Base-by-base conservation (phyloP, 2,888 invertebrate species). In the Stomorhina lunata region DNA sequence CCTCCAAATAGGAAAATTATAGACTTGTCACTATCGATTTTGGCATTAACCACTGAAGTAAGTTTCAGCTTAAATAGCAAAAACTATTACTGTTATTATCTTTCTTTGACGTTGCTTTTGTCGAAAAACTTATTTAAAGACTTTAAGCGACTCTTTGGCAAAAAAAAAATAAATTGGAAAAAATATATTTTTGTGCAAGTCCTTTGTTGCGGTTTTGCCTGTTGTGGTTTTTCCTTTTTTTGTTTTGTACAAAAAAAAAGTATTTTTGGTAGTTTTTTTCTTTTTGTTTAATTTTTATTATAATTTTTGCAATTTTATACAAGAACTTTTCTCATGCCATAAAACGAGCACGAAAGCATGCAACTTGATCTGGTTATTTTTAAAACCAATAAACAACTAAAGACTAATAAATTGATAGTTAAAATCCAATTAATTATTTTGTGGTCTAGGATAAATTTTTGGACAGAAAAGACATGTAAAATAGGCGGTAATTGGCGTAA, bases 161-260 rank as follows among this genome's bases (percentile, higher is more conserved):
- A 61, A 53, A 76, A 45, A 22, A 37, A 34, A 59, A 10, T 29
- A 32, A 45, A 66, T n/a, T 37, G 12, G 4, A 27, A 76, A 68
- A 68, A 66, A 45, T 12, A 5, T 15, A 9, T 12, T 7, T 37
- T 40, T 15, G 22, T 17, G n/a, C 68, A 65, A 78, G 32, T 37
- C 72, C 78, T 81, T 83, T 83, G 80, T 81, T 81, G 84, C 43
- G 84, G 84, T 83, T 83, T 81, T 76, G 79, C 63, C 80, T 84
- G 80, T 76, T 83, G 83, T 34, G 83, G 83, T 79, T 72, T 43
- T 77, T 83, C 48, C 32, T 57, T 57, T 73, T 61, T 66, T 45
- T 48, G 34, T 55, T 55, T 25, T n/a, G n/a, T n/a, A n/a, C n/a
- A n/a, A n/a, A n/a, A n/a, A n/a, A n/a, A n/a, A n/a, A n/a, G n/a